Conservation (phyloP, 2,113 vertebrate species). For the Willisornis vidua region DNA sequence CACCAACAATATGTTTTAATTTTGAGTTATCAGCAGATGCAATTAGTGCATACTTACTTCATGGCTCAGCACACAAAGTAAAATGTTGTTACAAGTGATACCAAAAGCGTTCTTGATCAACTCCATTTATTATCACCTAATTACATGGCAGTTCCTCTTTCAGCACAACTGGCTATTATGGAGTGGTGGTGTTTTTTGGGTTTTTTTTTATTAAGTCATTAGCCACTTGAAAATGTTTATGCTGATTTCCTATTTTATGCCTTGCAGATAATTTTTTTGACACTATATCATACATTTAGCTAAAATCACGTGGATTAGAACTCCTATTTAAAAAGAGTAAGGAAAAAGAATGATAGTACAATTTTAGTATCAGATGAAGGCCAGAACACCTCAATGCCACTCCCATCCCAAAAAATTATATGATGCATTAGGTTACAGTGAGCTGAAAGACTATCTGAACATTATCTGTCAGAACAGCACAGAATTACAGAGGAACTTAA, state of each 20-base stretch:
- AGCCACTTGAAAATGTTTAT: not conserved
- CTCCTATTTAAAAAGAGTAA: not conserved
- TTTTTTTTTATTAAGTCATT: not conserved
- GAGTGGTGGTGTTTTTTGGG: not conserved
- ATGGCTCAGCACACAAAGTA: not conserved
- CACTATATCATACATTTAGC: not conserved
- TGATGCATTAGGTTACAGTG: fast-evolving
- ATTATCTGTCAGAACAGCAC: not conserved
- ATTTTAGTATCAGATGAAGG: not conserved
- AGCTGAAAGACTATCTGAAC: not conserved
- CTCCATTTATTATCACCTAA: not conserved
- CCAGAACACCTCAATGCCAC: not conserved
- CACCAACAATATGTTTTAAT: not conserved
- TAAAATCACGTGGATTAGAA: not conserved
- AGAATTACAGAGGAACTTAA: not conserved
- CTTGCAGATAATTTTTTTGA: not conserved
- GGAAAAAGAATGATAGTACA: not conserved
- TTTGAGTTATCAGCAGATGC: not conserved
- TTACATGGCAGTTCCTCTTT: not conserved
- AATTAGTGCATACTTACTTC: not conserved
- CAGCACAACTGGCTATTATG: not conserved
- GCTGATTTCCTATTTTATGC: not conserved
- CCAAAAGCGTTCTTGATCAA: not conserved
- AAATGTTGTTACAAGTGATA: not conserved
- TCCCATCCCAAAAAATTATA: not conserved